A percentile compares a stretch with the other conserved stretches of the same genome.
Conservation (phyloP, 2,888 invertebrate species). For the Drosophila emarginata region DNA sequence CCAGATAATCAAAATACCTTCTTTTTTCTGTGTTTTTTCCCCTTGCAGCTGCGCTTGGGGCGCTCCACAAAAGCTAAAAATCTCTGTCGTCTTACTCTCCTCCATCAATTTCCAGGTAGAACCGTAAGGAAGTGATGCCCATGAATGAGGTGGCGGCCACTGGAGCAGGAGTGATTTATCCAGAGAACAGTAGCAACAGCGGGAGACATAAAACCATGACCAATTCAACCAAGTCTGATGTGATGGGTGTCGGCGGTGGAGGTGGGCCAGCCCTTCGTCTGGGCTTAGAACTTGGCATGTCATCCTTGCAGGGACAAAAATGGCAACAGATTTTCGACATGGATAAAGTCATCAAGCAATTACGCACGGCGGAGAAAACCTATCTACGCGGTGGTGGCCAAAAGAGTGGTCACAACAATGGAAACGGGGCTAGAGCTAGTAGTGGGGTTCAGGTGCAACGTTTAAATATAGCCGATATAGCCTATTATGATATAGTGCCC, state of each 20-base stretch:
- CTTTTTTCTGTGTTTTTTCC: neutral
- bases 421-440: conserved; percentile 21
- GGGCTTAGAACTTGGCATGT: conserved; percentile 25
- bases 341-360: conserved; percentile 77
- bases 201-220: conserved; percentile 45
- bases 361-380: conserved; percentile 73
- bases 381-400: conserved; percentile 53
- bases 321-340: conserved; percentile 79
- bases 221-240: conserved; percentile 51
- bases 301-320: conserved; percentile 71
- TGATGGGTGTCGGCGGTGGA: conserved; percentile 13
- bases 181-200: conserved; percentile 50
- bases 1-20: neutral
- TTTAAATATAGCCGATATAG: conserved; percentile 86
- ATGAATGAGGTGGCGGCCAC: conserved; percentile 62
- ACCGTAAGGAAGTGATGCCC: conserved; percentile 50
- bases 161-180: conserved; percentile 44
- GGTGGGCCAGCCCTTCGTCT: conserved; percentile 7
- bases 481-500: conserved; percentile 90
- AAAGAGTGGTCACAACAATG: conserved; percentile 8
- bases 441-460: conserved; percentile 82
- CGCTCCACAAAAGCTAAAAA: conserved; percentile 49
- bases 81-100: conserved; percentile 43
- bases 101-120: conserved; percentile 13
- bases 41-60: conserved; percentile 42